These are phyloP conservation scores for Alexandromys fortis DNA, from an alignment of 2,113 vertebrate genomes.

Conservation along the genomic window DNA sequence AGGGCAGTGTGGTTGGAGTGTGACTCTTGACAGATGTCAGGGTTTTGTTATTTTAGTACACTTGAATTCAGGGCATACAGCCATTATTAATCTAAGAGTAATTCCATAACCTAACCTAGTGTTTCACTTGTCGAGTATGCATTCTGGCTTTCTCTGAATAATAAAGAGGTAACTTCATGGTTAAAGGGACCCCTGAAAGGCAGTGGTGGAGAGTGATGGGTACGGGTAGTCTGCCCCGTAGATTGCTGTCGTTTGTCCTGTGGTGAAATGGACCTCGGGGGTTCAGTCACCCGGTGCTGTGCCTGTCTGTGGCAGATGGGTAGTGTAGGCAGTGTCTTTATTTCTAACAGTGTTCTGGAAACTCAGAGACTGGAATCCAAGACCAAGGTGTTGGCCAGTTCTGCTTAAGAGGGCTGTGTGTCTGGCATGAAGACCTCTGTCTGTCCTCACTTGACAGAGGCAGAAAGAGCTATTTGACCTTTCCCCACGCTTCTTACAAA, in stretches of 20 bases:
- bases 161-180: neutral
- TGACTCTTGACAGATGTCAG: conserved; percentile 4
- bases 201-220: neutral
- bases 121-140: neutral
- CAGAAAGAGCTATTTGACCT: neutral
- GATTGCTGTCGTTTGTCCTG: neutral
- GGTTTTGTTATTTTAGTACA: neutral
- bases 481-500: neutral
- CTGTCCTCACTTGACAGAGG: neutral
- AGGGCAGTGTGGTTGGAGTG: neutral
- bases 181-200: conserved; percentile 9
- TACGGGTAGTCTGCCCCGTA: neutral
- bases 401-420: neutral
- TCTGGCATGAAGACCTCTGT: neutral
- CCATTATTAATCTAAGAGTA: conserved; percentile 5
- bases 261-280: conserved; percentile 35
- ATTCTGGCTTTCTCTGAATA: neutral
- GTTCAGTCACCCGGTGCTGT: neutral
- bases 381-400: neutral
- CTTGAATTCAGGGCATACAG: neutral
- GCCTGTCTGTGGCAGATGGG: neutral
- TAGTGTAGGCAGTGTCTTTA: neutral
- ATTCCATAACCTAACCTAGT: neutral
- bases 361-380: neutral
- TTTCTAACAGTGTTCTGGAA: neutral